A percentile compares a stretch with the other conserved stretches of the same genome.
Conservation (phyloP, 2,888 invertebrate genomes). For the Ditula angustiorana region DNA sequence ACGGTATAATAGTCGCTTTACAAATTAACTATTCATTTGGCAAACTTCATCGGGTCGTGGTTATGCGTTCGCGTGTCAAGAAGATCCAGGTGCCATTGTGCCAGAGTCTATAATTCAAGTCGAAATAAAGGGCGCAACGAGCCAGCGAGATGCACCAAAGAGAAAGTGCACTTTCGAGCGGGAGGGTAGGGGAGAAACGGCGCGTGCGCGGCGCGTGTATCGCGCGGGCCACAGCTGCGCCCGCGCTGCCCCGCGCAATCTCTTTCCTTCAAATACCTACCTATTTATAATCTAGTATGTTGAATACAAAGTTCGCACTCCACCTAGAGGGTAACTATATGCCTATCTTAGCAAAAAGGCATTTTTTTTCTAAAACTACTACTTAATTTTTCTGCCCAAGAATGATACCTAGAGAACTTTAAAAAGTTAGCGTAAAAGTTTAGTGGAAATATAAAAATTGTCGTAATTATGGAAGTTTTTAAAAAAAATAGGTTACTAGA, state of each 20-base stretch:
- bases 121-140: slow-evolving; percentile 29
- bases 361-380: too few species aligned
- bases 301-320: too few species aligned
- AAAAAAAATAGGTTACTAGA: too few species aligned
- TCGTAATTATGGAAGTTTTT: too few species aligned
- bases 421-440: too few species aligned
- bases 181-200: slow-evolving; percentile 39
- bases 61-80: slow-evolving; percentile 19
- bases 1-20: slow-evolving; percentile 23
- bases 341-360: too few species aligned
- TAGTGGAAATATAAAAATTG: too few species aligned
- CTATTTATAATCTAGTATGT: background rate
- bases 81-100: slow-evolving; percentile 28
- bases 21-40: slow-evolving; percentile 35
- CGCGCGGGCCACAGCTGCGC: slow-evolving; percentile 36
- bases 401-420: too few species aligned
- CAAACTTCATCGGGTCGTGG: slow-evolving; percentile 29
- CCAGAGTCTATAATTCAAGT: slow-evolving; percentile 37
- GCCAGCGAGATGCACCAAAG: slow-evolving; percentile 32
- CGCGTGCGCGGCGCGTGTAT: slow-evolving; percentile 48
- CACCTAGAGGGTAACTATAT: too few species aligned
- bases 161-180: slow-evolving; percentile 41
- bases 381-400: too few species aligned
- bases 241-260: slow-evolving; percentile 23
- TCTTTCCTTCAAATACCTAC: background rate